phyloP scores from a whole-genome alignment of 2,888 invertebrate species.

The Scrobipalpa atriplicella region DNA sequence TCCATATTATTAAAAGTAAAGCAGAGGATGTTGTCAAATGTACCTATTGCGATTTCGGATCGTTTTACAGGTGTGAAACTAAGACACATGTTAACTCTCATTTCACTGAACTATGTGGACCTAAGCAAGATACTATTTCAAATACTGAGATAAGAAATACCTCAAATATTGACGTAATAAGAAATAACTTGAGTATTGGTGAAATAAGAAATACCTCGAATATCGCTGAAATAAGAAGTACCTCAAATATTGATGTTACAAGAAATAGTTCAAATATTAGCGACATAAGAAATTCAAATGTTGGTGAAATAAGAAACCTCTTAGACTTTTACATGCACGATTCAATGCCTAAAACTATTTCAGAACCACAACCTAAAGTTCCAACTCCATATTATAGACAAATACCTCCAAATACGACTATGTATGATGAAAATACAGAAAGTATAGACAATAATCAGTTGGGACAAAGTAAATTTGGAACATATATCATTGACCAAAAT shows the following conservation, averaged over 20 bases:
- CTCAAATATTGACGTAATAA: not conserved
- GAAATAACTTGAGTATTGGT: too few relatives aligned
- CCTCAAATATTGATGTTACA: not conserved
- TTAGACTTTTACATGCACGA: not conserved
- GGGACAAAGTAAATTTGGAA: not conserved
- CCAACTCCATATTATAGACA: constrained; percentile 1
- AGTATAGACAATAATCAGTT: not conserved
- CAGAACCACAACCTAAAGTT: not conserved
- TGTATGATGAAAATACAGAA: not conserved
- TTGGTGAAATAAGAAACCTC: not conserved
- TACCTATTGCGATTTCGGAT: constrained; percentile 25
- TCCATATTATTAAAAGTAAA: constrained; percentile 55
- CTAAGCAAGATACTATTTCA: not conserved
- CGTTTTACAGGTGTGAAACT: constrained; percentile 4
- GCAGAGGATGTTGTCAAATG: constrained; percentile 6
- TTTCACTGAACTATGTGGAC: not conserved
- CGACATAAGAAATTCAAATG: not conserved
- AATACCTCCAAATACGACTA: not conserved
- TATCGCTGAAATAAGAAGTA: not conserved
- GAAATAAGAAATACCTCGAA: not conserved
- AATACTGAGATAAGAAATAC: not conserved
- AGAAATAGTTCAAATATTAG: too few relatives aligned
- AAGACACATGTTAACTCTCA: not conserved
- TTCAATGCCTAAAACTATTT: not conserved
- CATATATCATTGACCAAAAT: constrained; percentile 51